A percentile compares a stretch with the other conserved stretches of the same genome.
These are phyloP conservation scores for Mesorhabditis spiculigera DNA, from an alignment of 2,888 invertebrate species.

Conservation along the genomic window DNA sequence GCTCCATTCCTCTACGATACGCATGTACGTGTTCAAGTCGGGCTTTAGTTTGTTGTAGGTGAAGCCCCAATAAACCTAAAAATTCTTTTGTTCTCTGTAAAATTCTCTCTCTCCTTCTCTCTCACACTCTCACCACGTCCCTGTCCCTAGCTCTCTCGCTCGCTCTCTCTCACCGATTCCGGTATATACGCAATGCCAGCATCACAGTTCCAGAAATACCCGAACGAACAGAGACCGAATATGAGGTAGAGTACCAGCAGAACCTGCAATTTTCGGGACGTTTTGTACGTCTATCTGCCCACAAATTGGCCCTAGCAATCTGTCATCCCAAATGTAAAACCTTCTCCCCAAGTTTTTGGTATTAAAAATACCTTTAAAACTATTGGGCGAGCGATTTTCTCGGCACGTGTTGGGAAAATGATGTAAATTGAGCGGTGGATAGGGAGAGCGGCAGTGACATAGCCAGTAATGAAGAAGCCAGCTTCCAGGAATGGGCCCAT, in stretches of 20 bases:
- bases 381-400: not conserved
- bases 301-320: too few species aligned
- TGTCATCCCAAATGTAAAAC: too few species aligned
- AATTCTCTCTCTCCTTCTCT: too few species aligned
- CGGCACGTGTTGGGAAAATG: not conserved
- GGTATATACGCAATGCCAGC: constrained; percentile 3
- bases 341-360: not conserved
- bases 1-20: constrained; percentile 3
- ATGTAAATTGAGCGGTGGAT: not conserved
- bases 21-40: not conserved
- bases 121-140: too few species aligned
- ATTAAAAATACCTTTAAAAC: not conserved
- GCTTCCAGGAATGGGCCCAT: constrained; percentile 3
- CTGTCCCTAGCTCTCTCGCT: too few species aligned
- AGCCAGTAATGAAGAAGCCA: constrained; percentile 1
- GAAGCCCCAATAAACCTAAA: not conserved
- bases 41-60: not conserved
- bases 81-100: not conserved
- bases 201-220: constrained; percentile 4
- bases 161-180: not conserved
- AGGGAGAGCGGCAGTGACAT: not conserved
- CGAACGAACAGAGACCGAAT: not conserved
- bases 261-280: not conserved
- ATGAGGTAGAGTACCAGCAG: not conserved
- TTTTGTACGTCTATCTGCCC: too few species aligned